Evolutionary conservation across 2,797 vertebrate genomes (phyloP).

Genomic region (Acanthurus tractus): DNA sequence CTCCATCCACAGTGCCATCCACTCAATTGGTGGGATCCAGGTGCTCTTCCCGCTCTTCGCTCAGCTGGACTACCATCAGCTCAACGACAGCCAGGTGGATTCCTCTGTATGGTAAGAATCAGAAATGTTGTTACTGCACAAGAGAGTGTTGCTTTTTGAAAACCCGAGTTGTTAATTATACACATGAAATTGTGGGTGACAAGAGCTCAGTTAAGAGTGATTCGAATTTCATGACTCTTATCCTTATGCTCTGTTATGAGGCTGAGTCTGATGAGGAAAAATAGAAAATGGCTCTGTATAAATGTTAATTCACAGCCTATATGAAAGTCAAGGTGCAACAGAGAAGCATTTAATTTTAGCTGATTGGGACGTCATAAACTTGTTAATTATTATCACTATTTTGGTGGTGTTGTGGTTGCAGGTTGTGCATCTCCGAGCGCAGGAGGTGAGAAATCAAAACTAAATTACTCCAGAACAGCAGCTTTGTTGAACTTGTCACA

Average conservation of each 20-base stretch:
- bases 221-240: neutral
- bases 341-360: too few species aligned
- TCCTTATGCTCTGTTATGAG: neutral
- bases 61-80: conserved; percentile 95
- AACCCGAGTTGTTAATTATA: conserved; percentile 1
- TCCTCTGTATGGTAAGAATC: conserved; percentile 92
- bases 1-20: conserved; percentile 98
- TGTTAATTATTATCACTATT: conserved; percentile 5
- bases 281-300: too few species aligned
- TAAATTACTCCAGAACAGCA: neutral
- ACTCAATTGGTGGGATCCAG: conserved; percentile 97
- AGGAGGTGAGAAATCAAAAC: neutral
- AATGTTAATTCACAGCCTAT: neutral
- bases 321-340: neutral
- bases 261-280: neutral
- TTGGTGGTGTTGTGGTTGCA: neutral
- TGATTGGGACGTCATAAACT: neutral
- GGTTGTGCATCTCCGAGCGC: neutral
- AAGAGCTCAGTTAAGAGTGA: neutral
- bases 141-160: neutral
- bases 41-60: conserved; percentile 97
- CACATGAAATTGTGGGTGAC: neutral
- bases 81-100: conserved; percentile 95
- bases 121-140: neutral
- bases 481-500: conserved; percentile 1